Conservation (phyloP, 2,113 vertebrate species). For the Saccopteryx leptura region DNA sequence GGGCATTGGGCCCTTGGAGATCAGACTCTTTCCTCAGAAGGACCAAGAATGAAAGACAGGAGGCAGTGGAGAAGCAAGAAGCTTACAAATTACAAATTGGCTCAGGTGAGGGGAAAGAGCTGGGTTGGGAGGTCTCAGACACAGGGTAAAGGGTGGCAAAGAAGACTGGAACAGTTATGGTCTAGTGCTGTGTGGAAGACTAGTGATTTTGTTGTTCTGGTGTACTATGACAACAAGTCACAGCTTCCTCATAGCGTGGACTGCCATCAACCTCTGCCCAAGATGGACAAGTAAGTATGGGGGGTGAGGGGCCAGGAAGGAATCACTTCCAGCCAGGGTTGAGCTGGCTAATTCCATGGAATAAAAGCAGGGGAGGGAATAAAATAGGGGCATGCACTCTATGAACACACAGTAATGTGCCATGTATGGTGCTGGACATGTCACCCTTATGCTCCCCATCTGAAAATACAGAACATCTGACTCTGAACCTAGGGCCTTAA, state of each 20-base stretch:
- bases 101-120: neutral
- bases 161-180: slow-evolving; percentile 55
- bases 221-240: slow-evolving; percentile 92
- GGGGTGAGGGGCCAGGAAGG: too few species aligned
- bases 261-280: neutral
- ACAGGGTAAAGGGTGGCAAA: neutral
- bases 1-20: neutral
- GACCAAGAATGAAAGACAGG: neutral
- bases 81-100: neutral
- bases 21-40: neutral
- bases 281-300: neutral
- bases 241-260: slow-evolving; percentile 90
- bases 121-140: neutral
- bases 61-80: neutral
- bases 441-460: neutral
- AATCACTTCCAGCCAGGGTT: neutral
- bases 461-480: neutral
- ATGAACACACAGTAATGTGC: neutral
- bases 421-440: neutral
- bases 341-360: neutral
- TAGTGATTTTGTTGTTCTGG: slow-evolving; percentile 96
- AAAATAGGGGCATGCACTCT: neutral
- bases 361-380: neutral
- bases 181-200: slow-evolving; percentile 93
- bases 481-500: neutral